phyloP scores from a whole-genome alignment of 2,113 vertebrate genomes.

The Talpa occidentalis region DNA sequence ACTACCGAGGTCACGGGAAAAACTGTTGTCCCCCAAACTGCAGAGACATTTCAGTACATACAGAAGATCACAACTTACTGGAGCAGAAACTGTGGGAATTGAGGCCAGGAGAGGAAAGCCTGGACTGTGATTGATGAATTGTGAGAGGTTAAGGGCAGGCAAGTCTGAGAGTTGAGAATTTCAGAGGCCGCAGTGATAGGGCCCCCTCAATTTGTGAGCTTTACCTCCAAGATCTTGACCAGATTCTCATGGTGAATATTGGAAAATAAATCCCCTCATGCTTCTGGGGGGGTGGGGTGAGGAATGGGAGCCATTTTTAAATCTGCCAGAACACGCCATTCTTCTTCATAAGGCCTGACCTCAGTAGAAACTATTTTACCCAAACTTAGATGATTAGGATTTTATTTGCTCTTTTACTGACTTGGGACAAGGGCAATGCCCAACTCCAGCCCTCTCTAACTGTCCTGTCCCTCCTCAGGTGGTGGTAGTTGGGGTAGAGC shows the following conservation, averaged over 20 bases:
- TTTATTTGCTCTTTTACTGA: not conserved
- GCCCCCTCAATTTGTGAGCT: not conserved
- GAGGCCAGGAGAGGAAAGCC: not conserved
- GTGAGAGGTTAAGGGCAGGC: not conserved
- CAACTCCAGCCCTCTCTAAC: not conserved
- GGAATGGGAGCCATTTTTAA: not conserved
- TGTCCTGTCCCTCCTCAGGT: not conserved
- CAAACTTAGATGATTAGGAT: not conserved
- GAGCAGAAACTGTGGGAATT: not conserved
- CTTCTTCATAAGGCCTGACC: not conserved
- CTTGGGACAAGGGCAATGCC: not conserved
- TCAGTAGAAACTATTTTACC: not conserved
- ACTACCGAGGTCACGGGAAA: not conserved
- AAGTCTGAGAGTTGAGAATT: not conserved
- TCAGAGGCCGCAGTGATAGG: not conserved
- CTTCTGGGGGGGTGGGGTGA: not conserved
- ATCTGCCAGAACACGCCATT: not conserved
- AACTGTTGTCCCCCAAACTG: not conserved
- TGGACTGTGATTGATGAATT: not conserved
- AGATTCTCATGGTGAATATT: not conserved
- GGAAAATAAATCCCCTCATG: not conserved
- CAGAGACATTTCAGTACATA: not conserved
- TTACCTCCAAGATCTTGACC: not conserved
- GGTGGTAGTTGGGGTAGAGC: not conserved
- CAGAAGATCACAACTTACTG: not conserved